Base-by-base conservation (phyloP, 1,140 invertebrate species). In the Rhysida immarginata region DNA sequence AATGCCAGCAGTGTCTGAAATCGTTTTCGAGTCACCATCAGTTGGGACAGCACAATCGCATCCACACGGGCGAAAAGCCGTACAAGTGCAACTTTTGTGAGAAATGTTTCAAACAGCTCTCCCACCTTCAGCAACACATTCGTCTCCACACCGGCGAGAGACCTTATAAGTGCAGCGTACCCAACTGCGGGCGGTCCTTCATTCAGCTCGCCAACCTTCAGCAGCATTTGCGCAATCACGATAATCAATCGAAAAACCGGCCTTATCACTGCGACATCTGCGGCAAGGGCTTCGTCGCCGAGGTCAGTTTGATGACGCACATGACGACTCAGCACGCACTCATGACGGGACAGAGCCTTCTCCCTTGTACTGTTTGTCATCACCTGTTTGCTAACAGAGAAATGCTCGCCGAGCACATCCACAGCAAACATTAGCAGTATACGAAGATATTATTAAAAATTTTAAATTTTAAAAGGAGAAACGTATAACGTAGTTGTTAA, bases 71-170 rank as follows among this genome's bases (percentile, higher is more conserved):
- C 13, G 52, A 55, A 21, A 58, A 55, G 41, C 53, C 53, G 2
- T 55, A 41, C 42, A 48, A 45, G 16, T 58, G 57, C 45, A 42
- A 14, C 18, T 27, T 42, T 18, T 58, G 56, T 35, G 63, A 62
- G 2, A 62, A 65, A 67, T 53, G 60, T 60, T 23, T 71, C 65
- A 42, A 59, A 61, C 67, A 21, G 57, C 70, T 60, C 61, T 58
- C 59, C 56, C 66, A 56, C 64, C 64, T 58, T 16, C 52, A 53
- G 41, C 23, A 44, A 13, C 56, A 58, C 29, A 42, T 25, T 8
- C 35, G 49, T 11, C 41, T 42, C 0, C 56, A 58, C 35, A 45
- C 56, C 23, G 56, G 51, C n/a, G 56, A 58, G 16, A 26, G 50
- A 20, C 50, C 56, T 1, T 54, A 54, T 18, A 26, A 44, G 14